These are phyloP conservation scores for Drymodes brunneopygia DNA, from an alignment of 2,113 vertebrate genomes.

Conservation along the genomic window DNA sequence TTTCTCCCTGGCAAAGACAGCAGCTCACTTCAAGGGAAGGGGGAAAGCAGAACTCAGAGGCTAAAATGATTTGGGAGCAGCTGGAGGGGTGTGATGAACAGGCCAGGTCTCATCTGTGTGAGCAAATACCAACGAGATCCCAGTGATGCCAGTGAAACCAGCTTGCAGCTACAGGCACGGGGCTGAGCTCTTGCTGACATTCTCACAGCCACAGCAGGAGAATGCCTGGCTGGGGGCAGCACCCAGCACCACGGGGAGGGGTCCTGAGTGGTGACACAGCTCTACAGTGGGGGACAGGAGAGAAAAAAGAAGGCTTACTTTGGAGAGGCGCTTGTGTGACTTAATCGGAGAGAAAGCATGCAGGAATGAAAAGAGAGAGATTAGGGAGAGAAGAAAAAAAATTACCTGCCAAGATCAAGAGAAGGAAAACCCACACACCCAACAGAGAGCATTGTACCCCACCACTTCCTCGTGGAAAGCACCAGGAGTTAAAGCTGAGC, in stretches of 20 bases:
- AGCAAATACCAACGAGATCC: slow-evolving; percentile 24
- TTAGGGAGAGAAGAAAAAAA: slow-evolving; percentile 68
- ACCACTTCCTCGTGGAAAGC: neutral
- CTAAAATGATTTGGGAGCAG: neutral
- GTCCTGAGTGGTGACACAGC: slow-evolving; percentile 45
- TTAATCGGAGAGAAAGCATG: slow-evolving; percentile 82
- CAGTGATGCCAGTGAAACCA: slow-evolving; percentile 56
- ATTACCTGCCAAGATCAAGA: slow-evolving; percentile 41
- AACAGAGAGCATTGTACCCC: neutral
- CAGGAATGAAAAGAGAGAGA: slow-evolving; percentile 87
- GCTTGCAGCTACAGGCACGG: slow-evolving; percentile 33
- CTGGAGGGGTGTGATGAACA: neutral
- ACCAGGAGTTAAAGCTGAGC: neutral
- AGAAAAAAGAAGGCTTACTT: slow-evolving; percentile 95
- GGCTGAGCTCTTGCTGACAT: slow-evolving; percentile 38
- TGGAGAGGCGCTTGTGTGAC: slow-evolving; percentile 99
- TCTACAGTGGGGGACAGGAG: slow-evolving; percentile 50
- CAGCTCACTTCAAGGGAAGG: neutral
- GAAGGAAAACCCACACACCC: slow-evolving; percentile 58
- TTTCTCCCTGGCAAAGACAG: neutral
- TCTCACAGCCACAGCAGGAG: slow-evolving; percentile 7
- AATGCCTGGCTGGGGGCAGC: slow-evolving; percentile 15
- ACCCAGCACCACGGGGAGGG: neutral
- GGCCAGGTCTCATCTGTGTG: slow-evolving; percentile 19
- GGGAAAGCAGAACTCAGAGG: neutral